Base-by-base conservation (phyloP, 2,888 invertebrate species). In the Lasioglossum leucozonium region DNA sequence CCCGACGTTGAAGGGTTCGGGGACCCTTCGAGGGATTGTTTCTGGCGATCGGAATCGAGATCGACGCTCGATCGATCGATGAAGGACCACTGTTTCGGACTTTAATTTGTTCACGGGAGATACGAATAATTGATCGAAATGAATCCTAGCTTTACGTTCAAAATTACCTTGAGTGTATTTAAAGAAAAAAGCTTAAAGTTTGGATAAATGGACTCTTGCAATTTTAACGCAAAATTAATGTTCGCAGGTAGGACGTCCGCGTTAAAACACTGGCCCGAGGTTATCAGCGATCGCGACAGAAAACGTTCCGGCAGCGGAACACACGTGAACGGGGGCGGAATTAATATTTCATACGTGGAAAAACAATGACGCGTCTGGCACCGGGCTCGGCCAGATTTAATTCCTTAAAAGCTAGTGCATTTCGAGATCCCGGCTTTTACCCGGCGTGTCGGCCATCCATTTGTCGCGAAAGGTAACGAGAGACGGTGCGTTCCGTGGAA, bases 341-440 rank as follows among this genome's bases (percentile, higher is more conserved):
- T 87, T 87, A 87, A 77, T 87, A 82, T 87, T 78, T 87, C 73
- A 62, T 55, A 51, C 26, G 78, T 69, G 30, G 80, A 69, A 58
- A 80, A 87, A 87, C 84, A 84, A 84, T 87, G 81, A 76, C 80
- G 86, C 44, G 65, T n/a, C 34, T 40, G 71, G 58, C 40, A 69
- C 18, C 65, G 34, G 77, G 51, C 73, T 51, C 75, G 78, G 65
- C 65, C 75, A 79, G 85, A 87, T 87, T 87, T 87, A 87, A 87
- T 87, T 87, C 77, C 87, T 87, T 87, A 87, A 87, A 87, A 87
- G 87, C 87, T 71, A 78, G 79, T 76, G 87, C 81, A 84, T 87
- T 82, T 87, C 79, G 79, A 80, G 84, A 81, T 80, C 47, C 74
- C 22, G 34, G 77, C 75, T 82, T 79, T 79, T 77, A 58, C 72